A percentile compares a stretch with the other conserved stretches of the same genome.
phyloP scores from a whole-genome alignment of 2,797 vertebrate species.

The Meriones psammophilus region DNA sequence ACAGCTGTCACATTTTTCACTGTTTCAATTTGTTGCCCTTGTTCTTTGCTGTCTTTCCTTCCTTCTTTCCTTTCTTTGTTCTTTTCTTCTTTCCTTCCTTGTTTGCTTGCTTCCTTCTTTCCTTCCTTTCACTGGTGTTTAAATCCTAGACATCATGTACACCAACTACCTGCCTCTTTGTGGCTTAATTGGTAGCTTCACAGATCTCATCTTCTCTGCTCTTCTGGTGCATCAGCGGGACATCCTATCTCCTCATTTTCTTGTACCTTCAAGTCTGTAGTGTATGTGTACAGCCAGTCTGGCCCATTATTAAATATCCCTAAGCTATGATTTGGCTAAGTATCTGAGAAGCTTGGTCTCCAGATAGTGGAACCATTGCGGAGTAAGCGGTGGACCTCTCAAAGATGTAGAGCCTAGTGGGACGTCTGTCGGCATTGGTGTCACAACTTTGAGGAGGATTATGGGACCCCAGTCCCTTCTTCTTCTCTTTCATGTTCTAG shows the following conservation, averaged over 20 bases:
- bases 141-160: neutral
- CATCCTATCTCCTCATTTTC: neutral
- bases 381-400: neutral
- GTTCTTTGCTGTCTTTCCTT: neutral
- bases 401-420: neutral
- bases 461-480: neutral
- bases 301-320: neutral
- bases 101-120: neutral
- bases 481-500: neutral
- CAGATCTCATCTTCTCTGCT: neutral
- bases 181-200: neutral
- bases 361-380: neutral
- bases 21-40: neutral
- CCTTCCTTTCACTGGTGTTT: neutral
- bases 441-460: neutral
- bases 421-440: neutral
- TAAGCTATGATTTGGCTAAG: neutral
- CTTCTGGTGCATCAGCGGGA: neutral
- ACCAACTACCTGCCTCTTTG: neutral
- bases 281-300: neutral
- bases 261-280: neutral
- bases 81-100: accelerated
- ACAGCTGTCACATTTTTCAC: neutral
- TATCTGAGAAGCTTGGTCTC: neutral
- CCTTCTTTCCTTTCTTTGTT: too few relatives aligned